Evolutionary conservation across 1,140 invertebrate genomes (phyloP).

Genomic region (Brachionus manjavacas): DNA sequence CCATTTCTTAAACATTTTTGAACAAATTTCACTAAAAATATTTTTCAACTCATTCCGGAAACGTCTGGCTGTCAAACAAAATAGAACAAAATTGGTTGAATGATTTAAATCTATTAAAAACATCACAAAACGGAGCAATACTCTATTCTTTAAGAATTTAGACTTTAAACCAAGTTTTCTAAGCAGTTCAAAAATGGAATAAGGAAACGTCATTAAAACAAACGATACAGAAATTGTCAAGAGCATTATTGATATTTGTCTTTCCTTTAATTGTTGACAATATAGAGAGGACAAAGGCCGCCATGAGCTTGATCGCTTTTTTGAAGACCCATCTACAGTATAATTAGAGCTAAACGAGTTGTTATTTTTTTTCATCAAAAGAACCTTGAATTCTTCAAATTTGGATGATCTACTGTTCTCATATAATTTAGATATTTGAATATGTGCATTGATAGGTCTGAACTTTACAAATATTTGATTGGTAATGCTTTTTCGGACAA

Average conservation of each 20-base stretch:
- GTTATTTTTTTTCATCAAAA: neutral
- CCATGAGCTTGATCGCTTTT: neutral
- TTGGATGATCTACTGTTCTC: neutral
- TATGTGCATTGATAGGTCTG: neutral
- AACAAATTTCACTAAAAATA: neutral
- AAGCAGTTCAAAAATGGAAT: slow-evolving; percentile 1
- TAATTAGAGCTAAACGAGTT: neutral
- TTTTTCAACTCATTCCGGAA: slow-evolving; percentile 14
- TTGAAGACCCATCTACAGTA: neutral
- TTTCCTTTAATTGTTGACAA: neutral
- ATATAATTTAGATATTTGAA: neutral
- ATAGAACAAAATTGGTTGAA: slow-evolving; percentile 37
- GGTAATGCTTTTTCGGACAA: neutral
- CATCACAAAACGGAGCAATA: neutral
- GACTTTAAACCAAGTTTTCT: slow-evolving; percentile 7
- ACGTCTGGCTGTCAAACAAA: slow-evolving; percentile 5
- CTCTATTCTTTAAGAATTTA: neutral
- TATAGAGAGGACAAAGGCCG: neutral
- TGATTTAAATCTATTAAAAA: slow-evolving; percentile 40
- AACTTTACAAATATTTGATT: neutral
- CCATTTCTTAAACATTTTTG: neutral
- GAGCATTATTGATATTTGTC: slow-evolving; percentile 31
- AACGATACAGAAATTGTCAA: slow-evolving; percentile 30
- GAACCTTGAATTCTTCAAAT: neutral
- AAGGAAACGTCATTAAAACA: slow-evolving; percentile 20